Evolutionary conservation across 2,113 vertebrate genomes (phyloP).

Genomic region (Oryzias melastigma): DNA sequence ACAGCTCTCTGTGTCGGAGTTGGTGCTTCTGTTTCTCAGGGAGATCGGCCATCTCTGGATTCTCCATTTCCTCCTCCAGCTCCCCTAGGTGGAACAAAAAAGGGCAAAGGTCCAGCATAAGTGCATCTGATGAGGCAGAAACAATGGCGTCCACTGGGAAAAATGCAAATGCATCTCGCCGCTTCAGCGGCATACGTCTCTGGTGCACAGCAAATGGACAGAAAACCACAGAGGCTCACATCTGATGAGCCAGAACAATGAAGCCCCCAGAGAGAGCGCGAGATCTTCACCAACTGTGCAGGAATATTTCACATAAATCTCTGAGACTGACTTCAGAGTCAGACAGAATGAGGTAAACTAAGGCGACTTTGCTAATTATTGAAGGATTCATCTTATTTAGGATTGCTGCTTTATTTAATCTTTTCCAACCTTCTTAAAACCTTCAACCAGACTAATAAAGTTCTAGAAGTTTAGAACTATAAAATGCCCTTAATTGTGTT

Average conservation of each 20-base stretch:
- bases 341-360: not conserved
- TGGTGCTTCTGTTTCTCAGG: conserved; percentile 96
- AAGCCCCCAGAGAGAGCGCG: conserved; percentile 10
- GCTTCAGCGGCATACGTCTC: conserved; percentile 4
- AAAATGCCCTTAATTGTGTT: too few relatives aligned
- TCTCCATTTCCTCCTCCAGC: conserved; percentile 96
- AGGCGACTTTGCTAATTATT: not conserved
- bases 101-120: conserved; percentile 27
- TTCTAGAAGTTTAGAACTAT: too few relatives aligned
- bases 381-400: not conserved
- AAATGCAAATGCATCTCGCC: conserved; percentile 3
- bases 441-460: too few relatives aligned
- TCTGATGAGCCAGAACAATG: conserved; percentile 41
- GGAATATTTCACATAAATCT: conserved; percentile 30
- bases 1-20: conserved; percentile 91
- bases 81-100: conserved; percentile 78
- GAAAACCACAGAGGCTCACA: conserved; percentile 19
- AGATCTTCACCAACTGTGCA: not conserved
- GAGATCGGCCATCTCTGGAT: conserved; percentile 90
- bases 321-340: not conserved
- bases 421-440: not conserved
- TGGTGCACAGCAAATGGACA: conserved; percentile 16
- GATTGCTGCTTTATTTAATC: not conserved
- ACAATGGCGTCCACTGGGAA: conserved; percentile 28
- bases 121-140: conserved; percentile 34